Evolutionary conservation across 1,140 invertebrate species (phyloP).

Genomic region (Apis dorsata): DNA sequence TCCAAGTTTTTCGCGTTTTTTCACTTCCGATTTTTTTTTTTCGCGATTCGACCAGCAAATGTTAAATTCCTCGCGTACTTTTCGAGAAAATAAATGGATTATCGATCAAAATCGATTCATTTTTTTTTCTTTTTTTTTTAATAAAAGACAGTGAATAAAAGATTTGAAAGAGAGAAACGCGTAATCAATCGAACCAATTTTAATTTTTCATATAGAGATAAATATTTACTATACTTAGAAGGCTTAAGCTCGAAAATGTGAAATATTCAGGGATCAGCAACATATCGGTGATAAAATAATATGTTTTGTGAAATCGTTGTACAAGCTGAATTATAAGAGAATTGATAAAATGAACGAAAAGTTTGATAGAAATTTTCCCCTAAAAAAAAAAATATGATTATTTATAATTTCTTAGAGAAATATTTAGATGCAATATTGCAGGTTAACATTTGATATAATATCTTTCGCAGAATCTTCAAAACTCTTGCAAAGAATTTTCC

Average conservation of each 20-base stretch:
- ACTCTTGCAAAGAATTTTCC: background rate
- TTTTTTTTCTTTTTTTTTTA: background rate
- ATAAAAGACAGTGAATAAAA: background rate
- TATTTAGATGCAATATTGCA: background rate
- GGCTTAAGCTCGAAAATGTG: background rate
- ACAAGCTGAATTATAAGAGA: no score
- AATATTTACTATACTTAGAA: background rate
- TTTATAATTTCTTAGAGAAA: no score
- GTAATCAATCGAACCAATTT: background rate
- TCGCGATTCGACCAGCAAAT: background rate
- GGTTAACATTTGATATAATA: background rate
- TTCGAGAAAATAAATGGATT: slow-evolving; percentile 21
- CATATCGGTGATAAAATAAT: no score
- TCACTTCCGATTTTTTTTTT: background rate
- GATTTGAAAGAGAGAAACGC: no score
- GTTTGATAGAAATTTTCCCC: no score
- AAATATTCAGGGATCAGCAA: background rate
- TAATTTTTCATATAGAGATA: background rate
- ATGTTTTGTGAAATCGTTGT: no score
- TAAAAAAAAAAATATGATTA: no score
- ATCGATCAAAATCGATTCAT: background rate
- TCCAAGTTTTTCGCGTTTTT: background rate
- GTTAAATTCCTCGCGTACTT: background rate
- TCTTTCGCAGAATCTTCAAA: background rate
- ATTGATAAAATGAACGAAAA: no score